Conservation (phyloP, 2,113 vertebrate genomes). For the Dascyllus trimaculatus region DNA sequence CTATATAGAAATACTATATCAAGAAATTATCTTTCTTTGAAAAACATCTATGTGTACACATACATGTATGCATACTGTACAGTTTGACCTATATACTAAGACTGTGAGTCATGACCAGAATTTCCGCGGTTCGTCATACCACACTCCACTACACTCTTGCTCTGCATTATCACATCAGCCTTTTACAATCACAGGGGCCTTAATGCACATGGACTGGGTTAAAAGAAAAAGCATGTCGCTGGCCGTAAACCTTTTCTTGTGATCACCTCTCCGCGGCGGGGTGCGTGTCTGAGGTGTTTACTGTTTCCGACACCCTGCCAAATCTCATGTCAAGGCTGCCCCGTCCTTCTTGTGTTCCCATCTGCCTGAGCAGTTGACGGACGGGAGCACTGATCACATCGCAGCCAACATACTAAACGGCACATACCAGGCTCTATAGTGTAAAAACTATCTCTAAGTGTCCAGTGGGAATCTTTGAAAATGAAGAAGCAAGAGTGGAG, state of each 20-base stretch:
- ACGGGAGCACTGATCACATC: conserved; percentile 24
- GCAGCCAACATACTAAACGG: conserved; percentile 34
- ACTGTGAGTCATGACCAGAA: not conserved
- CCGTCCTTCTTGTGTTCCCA: conserved; percentile 54
- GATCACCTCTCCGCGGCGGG: not conserved
- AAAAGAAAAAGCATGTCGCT: conserved; percentile 38
- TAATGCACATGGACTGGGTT: not conserved
- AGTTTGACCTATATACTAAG: conserved; percentile 9
- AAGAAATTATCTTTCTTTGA: too few species aligned
- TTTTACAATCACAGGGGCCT: conserved; percentile 16
- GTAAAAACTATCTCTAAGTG: not conserved
- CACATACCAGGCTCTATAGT: conserved; percentile 16
- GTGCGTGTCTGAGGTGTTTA: conserved; percentile 52
- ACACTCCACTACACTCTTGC: conserved; percentile 17
- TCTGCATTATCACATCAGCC: conserved; percentile 31
- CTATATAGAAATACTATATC: too few species aligned
- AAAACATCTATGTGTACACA: not conserved
- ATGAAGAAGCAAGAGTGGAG: not conserved
- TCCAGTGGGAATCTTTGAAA: conserved; percentile 3
- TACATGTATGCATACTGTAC: not conserved
- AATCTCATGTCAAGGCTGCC: conserved; percentile 50
- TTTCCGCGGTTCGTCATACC: not conserved
- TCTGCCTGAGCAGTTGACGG: conserved; percentile 43
- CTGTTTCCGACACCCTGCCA: conserved; percentile 17
- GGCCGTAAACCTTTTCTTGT: conserved; percentile 48